Conservation (phyloP, 2,888 invertebrate species). For the Halocaridina rubra region DNA sequence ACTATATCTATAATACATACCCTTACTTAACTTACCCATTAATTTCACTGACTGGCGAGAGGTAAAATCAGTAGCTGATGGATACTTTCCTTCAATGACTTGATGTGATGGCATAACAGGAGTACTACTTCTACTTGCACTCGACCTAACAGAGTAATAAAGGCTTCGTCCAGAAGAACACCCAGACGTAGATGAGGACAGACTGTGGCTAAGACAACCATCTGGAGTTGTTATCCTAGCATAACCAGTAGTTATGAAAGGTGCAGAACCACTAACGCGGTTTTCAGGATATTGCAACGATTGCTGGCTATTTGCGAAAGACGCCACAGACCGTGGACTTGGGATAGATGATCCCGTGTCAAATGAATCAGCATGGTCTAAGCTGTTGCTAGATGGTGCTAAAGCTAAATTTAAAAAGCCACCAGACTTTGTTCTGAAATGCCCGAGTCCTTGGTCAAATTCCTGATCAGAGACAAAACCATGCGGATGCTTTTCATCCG, state of each 20-base stretch:
- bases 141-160: slow-evolving; percentile 47
- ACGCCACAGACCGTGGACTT: neutral
- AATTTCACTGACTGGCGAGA: slow-evolving; percentile 30
- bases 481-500: slow-evolving; percentile 12
- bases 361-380: slow-evolving; percentile 29
- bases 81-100: no score
- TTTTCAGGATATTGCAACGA: neutral
- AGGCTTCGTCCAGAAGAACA: slow-evolving; percentile 25
- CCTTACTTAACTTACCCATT: no score
- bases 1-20: no score
- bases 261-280: neutral
- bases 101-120: neutral
- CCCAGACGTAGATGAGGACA: slow-evolving; percentile 24
- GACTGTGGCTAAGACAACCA: slow-evolving; percentile 50
- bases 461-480: neutral
- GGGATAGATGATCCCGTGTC: neutral
- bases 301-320: neutral
- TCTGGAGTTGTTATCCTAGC: slow-evolving; percentile 26
- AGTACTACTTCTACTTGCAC: slow-evolving; percentile 22
- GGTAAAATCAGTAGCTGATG: no score
- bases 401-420: slow-evolving; percentile 66
- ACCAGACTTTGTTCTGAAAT: slow-evolving; percentile 65
- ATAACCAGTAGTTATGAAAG: neutral
- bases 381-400: slow-evolving; percentile 58
- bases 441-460: slow-evolving; percentile 28